Percentiles rank a stretch among this genome's conserved stretches.
phyloP scores from a whole-genome alignment of 2,113 vertebrate species.

The Forbesichthys papilliferus region DNA sequence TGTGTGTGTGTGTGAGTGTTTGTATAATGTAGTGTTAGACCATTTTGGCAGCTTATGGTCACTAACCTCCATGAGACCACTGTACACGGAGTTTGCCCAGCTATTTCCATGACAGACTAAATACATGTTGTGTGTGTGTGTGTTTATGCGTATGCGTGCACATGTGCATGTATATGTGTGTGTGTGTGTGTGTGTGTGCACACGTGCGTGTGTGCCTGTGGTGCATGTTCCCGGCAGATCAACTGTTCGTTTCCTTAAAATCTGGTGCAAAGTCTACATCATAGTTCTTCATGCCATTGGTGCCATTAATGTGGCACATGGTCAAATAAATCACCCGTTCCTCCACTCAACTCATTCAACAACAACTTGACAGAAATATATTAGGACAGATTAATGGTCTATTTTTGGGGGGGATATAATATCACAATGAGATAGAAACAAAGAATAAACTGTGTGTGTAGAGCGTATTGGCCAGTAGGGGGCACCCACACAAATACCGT shows the following conservation, averaged over 20 bases:
- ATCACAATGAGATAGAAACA: too few species aligned
- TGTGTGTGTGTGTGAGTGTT: background rate
- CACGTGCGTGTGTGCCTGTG: background rate
- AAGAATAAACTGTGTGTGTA: too few species aligned
- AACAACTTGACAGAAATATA: background rate
- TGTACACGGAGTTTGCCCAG: slow-evolving; percentile 27
- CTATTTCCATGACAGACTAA: slow-evolving; percentile 40
- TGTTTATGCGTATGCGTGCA: background rate
- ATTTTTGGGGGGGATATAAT: too few species aligned
- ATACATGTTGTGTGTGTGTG: slow-evolving; percentile 30
- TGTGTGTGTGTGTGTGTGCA: background rate
- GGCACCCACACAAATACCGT: background rate
- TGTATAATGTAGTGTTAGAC: slow-evolving; percentile 3
- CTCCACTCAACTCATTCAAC: background rate
- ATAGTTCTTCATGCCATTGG: background rate
- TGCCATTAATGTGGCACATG: background rate
- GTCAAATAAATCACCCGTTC: background rate
- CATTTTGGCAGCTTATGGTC: slow-evolving; percentile 21
- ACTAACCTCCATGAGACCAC: slow-evolving; percentile 40
- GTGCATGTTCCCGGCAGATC: background rate
- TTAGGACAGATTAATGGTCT: too few species aligned
- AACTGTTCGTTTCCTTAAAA: background rate
- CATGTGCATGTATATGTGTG: background rate
- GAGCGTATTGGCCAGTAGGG: too few species aligned
- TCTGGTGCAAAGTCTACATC: background rate